Evolutionary conservation across 1,140 invertebrate genomes (phyloP), one percentile per base, ranked within the genome.

Genomic region (Drosophila prosaltans): DNA sequence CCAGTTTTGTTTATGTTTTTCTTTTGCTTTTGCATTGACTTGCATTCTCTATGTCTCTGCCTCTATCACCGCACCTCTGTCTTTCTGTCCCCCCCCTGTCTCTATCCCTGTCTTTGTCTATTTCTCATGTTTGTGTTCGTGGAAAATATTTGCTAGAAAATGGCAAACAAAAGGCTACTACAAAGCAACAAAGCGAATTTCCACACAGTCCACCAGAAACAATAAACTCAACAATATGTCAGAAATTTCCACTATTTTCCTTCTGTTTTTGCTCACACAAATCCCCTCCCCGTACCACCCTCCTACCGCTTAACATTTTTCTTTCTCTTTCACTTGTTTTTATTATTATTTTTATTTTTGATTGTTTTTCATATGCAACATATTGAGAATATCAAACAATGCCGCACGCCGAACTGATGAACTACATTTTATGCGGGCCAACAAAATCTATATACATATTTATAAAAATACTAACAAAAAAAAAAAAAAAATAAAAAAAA

Each of bases 11-110:
- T 88, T 86, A 83, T 88, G 67, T 86, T 88, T 88, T 88, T 76
- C 80, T 88, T 61, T 82, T 82, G 79, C 75, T 82, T 88, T 88
- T 88, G 79, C 82, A 88, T 86, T 88, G 83, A 79, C 83, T 86
- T 85, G 71, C 65, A 61, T 66, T 66, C 69, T 63, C 66, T 63
- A 70, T 63, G 70, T 57, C 62, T 26, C 32, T 64, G 66, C 66
- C 61, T 58, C 58, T 32, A 9, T 3, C 54, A 16, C 32, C 1
- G 3, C 32, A 36, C 32, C 32, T 36, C 1, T 36, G 3, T 7
- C 32, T 7, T 4, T 30, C 28, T 30, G 2, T 30, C 4, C 4
- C 28, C 4, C 28, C 4, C 28, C 4, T 16, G 16, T 16, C 16
- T 16, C 16, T 16, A 16, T 16, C 16, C 16, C 16, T 10, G 43